phyloP scores from a whole-genome alignment of 2,797 vertebrate genomes.

The Hypotaenidia philippensis region DNA sequence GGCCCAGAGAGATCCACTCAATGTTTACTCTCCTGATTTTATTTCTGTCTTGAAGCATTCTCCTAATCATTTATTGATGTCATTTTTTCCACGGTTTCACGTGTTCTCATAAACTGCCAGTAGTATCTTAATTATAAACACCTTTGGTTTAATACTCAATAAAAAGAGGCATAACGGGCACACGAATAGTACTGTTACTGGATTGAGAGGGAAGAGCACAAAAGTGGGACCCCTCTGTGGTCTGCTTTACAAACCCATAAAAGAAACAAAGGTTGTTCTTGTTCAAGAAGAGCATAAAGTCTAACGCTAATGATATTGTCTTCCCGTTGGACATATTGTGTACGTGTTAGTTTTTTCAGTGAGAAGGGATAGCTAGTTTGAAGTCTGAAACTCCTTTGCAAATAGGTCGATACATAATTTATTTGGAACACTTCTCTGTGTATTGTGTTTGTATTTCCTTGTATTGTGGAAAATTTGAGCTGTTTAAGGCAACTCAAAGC shows the following conservation, averaged over 20 bases:
- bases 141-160: not conserved
- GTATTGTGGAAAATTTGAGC: not conserved
- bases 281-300: not conserved
- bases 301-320: not conserved
- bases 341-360: not conserved
- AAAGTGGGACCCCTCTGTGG: not conserved
- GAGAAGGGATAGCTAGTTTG: not conserved
- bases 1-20: not conserved
- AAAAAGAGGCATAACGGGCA: not conserved
- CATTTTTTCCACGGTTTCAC: not conserved
- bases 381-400: not conserved
- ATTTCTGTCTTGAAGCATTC: conserved; percentile 18
- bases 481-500: not conserved
- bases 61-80: conserved; percentile 16
- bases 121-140: conserved; percentile 15
- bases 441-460: not conserved
- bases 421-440: not conserved
- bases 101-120: not conserved
- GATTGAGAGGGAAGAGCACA: not conserved
- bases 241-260: not conserved
- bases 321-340: not conserved
- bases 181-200: accelerated
- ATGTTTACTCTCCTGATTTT: conserved; percentile 3
- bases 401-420: not conserved
- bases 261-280: not conserved